A percentile compares a stretch with the other conserved stretches of the same genome.
phyloP scores from a whole-genome alignment of 2,888 invertebrate genomes.

The Drosophila neoperkinsi region DNA sequence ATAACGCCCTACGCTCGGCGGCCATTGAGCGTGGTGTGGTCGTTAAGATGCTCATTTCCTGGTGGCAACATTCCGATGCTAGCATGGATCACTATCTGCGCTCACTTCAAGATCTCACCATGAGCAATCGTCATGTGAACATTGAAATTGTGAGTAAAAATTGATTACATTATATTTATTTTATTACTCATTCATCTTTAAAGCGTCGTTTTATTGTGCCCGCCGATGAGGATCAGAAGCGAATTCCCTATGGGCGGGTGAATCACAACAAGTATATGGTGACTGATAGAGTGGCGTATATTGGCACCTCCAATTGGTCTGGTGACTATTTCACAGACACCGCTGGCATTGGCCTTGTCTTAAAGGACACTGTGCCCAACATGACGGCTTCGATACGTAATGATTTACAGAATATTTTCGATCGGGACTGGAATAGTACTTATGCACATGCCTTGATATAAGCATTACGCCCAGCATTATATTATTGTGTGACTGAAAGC shows the following conservation, averaged over 20 bases:
- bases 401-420: conserved; percentile 93
- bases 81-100: conserved; percentile 92
- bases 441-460: conserved; percentile 86
- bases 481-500: background rate
- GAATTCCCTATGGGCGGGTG: conserved; percentile 95
- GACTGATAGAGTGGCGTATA: conserved; percentile 96
- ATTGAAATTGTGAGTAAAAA: conserved; percentile 90
- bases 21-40: conserved; percentile 92
- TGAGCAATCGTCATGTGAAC: conserved; percentile 85
- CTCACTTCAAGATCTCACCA: conserved; percentile 90
- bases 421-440: conserved; percentile 95
- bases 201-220: conserved; percentile 93
- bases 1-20: conserved; percentile 93
- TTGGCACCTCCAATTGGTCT: conserved; percentile 99
- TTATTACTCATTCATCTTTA: background rate
- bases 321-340: conserved; percentile 98
- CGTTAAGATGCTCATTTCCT: conserved; percentile 93
- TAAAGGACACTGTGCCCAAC: conserved; percentile 85
- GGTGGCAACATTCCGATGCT: conserved; percentile 93
- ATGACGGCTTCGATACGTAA: conserved; percentile 87
- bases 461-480: background rate
- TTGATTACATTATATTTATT: background rate
- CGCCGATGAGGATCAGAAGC: conserved; percentile 89
- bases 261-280: conserved; percentile 99
- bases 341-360: conserved; percentile 93